phyloP scores from a whole-genome alignment of 2,113 vertebrate species.

The Cygnus buccinator region DNA sequence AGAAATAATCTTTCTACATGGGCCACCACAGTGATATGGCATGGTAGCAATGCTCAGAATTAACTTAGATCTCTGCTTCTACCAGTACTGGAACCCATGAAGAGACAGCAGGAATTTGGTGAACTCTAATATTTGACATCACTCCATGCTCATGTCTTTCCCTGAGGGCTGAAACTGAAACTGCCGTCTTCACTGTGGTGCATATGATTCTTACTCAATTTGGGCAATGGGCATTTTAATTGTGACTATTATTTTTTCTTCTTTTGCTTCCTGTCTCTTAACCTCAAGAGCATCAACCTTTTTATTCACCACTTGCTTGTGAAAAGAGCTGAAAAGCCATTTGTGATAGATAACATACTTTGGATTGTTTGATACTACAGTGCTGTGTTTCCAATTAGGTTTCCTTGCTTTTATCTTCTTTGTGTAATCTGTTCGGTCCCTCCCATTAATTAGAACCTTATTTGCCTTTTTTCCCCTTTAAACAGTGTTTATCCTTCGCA shows the following conservation, averaged over 20 bases:
- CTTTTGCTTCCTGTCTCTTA: slow-evolving; percentile 4
- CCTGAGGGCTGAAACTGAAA: not conserved
- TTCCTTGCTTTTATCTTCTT: slow-evolving; percentile 62
- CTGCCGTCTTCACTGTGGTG: rapidly evolving
- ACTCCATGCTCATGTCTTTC: rapidly evolving
- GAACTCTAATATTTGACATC: not conserved
- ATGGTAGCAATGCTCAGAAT: not conserved
- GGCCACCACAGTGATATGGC: rapidly evolving
- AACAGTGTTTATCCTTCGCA: slow-evolving; percentile 49
- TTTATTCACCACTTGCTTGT: not conserved
- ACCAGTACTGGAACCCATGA: not conserved
- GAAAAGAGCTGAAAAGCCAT: not conserved
- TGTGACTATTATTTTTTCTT: not conserved
- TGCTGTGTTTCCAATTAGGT: slow-evolving; percentile 72
- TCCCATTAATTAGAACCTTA: slow-evolving; percentile 74
- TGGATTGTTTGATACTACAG: slow-evolving; percentile 16
- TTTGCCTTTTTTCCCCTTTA: slow-evolving; percentile 38
- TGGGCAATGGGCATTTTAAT: not conserved
- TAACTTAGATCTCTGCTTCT: not conserved
- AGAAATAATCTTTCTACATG: not conserved
- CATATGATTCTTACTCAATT: not conserved
- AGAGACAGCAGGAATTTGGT: not conserved
- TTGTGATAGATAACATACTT: slow-evolving; percentile 49
- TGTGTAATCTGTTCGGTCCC: slow-evolving; percentile 58
- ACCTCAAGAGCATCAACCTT: slow-evolving; percentile 55